phyloP scores from a whole-genome alignment of 2,888 invertebrate genomes.

The Acleris literana region DNA sequence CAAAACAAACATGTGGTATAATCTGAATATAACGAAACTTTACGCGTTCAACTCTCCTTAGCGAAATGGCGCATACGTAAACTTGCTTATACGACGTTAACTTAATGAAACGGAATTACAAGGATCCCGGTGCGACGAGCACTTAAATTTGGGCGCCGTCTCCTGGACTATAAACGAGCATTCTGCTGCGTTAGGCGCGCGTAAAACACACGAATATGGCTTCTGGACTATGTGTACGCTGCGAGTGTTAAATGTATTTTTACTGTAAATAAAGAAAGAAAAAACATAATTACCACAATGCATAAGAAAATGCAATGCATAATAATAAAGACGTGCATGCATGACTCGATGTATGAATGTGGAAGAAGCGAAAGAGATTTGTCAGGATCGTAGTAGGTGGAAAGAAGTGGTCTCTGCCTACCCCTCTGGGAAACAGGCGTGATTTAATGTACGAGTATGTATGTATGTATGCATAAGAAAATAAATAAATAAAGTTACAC shows the following conservation, averaged over 20 bases:
- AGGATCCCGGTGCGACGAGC: conserved; percentile 39
- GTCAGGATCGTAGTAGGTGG: no score
- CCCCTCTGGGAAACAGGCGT: no score
- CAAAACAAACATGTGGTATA: conserved; percentile 1
- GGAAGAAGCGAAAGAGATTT: no score
- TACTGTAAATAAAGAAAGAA: no score
- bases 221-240: conserved; percentile 27
- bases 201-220: conserved; percentile 51
- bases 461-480: no score
- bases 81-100: conserved; percentile 41
- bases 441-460: no score
- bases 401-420: no score
- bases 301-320: no score
- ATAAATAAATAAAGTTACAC: no score
- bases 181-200: conserved; percentile 57
- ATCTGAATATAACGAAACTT: conserved; percentile 21
- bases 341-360: no score
- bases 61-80: conserved; percentile 28
- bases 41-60: conserved; percentile 23
- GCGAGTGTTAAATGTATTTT: background rate
- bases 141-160: conserved; percentile 68
- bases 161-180: conserved; percentile 63
- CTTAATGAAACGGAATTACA: conserved; percentile 70
- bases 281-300: background rate
- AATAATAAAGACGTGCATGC: no score